Conservation (phyloP, 2,797 vertebrate species). For the Phataginus tricuspis region DNA sequence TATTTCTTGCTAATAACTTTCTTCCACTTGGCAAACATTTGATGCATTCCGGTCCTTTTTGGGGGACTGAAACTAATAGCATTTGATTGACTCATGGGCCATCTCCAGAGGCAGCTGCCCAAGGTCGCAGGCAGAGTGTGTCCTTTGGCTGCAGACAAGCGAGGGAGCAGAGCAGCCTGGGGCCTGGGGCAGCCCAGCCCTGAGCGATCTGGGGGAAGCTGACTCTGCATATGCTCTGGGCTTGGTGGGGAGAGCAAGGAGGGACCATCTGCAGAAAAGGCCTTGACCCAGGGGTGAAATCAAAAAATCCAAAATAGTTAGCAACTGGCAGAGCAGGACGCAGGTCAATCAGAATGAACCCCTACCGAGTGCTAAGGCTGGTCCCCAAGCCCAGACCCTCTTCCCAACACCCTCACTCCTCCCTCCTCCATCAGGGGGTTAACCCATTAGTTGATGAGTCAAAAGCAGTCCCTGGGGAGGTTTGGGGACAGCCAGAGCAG, state of each 20-base stretch:
- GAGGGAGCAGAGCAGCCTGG: too few species aligned
- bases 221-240: too few species aligned
- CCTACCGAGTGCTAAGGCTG: not conserved
- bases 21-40: not conserved
- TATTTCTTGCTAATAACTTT: not conserved
- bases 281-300: not conserved
- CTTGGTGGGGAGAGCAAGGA: not conserved
- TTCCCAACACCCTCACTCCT: too few species aligned
- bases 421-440: rapidly evolving
- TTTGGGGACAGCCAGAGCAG: too few species aligned
- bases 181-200: too few species aligned
- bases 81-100: too few species aligned
- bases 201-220: too few species aligned
- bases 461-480: too few species aligned
- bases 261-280: not conserved
- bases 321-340: not conserved
- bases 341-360: not conserved
- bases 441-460: too few species aligned
- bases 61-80: not conserved
- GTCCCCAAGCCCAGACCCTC: rapidly evolving
- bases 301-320: not conserved
- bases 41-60: not conserved
- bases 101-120: not conserved
- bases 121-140: not conserved
- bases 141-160: not conserved